Percentiles rank a stretch among this genome's conserved stretches.
Conservation (phyloP, 2,797 vertebrate genomes). For the Limosa lapponica region DNA sequence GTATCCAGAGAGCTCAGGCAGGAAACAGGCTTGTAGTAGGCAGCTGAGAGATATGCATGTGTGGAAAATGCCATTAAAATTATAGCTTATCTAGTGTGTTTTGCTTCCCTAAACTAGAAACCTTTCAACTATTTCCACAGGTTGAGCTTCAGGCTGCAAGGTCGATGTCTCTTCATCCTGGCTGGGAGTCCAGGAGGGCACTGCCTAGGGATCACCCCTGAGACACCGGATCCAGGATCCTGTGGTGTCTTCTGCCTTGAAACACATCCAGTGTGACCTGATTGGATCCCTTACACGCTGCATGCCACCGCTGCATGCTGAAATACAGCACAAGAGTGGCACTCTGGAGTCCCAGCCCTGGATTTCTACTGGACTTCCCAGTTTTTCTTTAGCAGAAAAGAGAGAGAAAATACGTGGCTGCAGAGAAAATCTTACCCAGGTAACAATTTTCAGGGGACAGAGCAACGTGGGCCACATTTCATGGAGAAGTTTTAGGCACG, state of each 20-base stretch:
- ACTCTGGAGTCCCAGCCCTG: not conserved
- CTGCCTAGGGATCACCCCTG: not conserved
- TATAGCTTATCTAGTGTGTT: not conserved
- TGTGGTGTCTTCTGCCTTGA: fast-evolving
- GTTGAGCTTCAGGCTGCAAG: not conserved
- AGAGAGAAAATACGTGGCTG: not conserved
- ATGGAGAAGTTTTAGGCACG: not conserved
- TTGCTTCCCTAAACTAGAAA: not conserved
- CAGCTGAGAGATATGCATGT: not conserved
- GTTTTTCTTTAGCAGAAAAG: not conserved
- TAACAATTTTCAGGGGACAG: not conserved
- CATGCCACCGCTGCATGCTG: not conserved
- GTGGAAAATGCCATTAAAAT: constrained; percentile 38
- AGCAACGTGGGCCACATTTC: not conserved
- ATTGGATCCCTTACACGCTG: not conserved
- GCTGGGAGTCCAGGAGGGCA: not conserved
- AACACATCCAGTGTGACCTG: not conserved
- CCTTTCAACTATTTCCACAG: not conserved
- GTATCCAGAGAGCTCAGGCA: constrained; percentile 8
- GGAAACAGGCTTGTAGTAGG: constrained; percentile 9
- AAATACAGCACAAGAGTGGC: not conserved
- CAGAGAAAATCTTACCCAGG: not conserved
- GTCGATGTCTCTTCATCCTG: not conserved
- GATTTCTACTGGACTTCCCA: not conserved
- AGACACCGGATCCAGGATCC: not conserved